phyloP scores from a whole-genome alignment of 2,797 vertebrate genomes.

The Ateles fusciceps region DNA sequence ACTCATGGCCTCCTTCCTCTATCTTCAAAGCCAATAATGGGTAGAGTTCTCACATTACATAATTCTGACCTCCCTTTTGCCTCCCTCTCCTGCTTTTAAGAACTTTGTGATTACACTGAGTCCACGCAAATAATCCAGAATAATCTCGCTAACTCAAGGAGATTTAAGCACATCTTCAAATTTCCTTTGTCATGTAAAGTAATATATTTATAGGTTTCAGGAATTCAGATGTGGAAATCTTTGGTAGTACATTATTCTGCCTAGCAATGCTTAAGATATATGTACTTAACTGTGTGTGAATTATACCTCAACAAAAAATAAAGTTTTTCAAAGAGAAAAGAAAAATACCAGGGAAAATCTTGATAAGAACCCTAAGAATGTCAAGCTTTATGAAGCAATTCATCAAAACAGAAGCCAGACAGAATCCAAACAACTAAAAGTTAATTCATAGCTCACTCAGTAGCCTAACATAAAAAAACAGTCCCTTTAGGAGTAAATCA shows the following conservation, averaged over 20 bases:
- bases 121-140: background rate
- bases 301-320: background rate
- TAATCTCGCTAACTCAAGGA: background rate
- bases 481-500: background rate
- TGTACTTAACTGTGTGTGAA: background rate
- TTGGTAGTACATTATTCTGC: background rate
- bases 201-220: background rate
- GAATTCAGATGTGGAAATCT: background rate
- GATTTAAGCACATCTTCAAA: background rate
- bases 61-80: background rate
- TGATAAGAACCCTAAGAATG: background rate
- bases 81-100: background rate
- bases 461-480: background rate
- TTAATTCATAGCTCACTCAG: background rate
- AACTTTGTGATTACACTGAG: background rate
- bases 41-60: background rate
- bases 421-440: background rate
- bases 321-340: background rate
- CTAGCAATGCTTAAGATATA: background rate
- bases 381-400: background rate
- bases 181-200: background rate
- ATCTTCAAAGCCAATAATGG: background rate
- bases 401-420: background rate
- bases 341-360: background rate
- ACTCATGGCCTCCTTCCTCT: background rate